Percentiles rank a stretch among this genome's conserved stretches.
Conservation (phyloP, 1,140 invertebrate species). For the Bombus picipes region DNA sequence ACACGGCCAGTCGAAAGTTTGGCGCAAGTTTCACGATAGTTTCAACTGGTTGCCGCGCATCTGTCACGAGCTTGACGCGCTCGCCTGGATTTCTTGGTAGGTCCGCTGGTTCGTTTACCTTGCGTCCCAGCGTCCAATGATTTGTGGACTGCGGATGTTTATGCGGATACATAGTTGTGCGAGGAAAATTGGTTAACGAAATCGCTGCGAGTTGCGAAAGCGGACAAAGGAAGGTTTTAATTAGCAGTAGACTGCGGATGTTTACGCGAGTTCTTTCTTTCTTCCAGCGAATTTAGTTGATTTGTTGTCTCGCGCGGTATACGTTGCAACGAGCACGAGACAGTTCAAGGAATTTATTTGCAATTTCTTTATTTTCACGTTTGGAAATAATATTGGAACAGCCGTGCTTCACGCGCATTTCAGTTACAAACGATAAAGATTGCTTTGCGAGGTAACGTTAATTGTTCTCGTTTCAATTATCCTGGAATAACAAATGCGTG, state of each 20-base stretch:
- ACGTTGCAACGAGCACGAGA: no score
- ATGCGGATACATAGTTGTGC: background rate
- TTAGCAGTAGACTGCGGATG: no score
- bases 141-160: background rate
- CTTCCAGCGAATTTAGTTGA: no score
- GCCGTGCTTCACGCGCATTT: background rate
- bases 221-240: background rate
- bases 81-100: background rate
- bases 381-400: background rate
- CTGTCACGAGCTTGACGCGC: background rate
- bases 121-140: no score
- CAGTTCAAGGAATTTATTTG: no score
- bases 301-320: no score
- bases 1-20: background rate
- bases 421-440: background rate
- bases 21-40: background rate
- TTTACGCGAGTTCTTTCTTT: no score
- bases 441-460: background rate
- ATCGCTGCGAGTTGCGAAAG: background rate
- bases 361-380: no score
- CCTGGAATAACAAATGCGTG: background rate
- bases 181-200: background rate
- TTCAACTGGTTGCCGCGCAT: background rate
- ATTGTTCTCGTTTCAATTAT: background rate
- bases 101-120: background rate